A percentile compares a stretch with the other conserved stretches of the same genome.
These are phyloP conservation scores for Cetonia aurata DNA, from an alignment of 2,888 invertebrate genomes.

Conservation along the genomic window DNA sequence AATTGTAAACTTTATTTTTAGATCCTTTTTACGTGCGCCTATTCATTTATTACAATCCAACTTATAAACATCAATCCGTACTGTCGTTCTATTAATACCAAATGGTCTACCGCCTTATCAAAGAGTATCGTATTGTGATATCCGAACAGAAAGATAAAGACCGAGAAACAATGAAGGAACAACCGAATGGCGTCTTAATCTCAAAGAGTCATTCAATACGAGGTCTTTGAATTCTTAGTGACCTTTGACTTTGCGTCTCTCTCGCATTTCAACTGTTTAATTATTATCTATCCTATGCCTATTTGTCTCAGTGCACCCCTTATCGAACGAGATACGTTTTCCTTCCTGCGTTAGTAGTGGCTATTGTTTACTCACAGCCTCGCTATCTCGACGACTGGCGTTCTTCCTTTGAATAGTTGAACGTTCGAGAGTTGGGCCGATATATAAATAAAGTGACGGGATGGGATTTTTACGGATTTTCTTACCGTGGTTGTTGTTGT, in stretches of 20 bases:
- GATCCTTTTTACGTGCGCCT: too few relatives aligned
- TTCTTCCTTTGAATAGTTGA: constrained; percentile 11
- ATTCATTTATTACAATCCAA: too few relatives aligned
- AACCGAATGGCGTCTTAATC: not conserved
- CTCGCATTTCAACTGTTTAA: not conserved
- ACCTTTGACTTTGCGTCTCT: constrained; percentile 17
- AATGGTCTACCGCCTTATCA: too few relatives aligned
- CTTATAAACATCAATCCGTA: too few relatives aligned
- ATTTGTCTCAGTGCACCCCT: too few relatives aligned
- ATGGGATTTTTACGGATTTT: constrained; percentile 13
- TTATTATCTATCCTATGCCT: not conserved
- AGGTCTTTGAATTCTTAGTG: constrained; percentile 27
- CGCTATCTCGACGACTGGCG: too few relatives aligned
- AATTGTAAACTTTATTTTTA: too few relatives aligned
- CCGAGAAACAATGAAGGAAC: constrained; percentile 1
- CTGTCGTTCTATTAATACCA: too few relatives aligned
- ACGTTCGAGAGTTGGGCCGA: not conserved
- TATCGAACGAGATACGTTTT: too few relatives aligned
- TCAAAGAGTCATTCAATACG: not conserved
- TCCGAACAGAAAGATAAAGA: constrained; percentile 16
- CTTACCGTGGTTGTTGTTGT: not conserved
- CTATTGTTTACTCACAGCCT: too few relatives aligned
- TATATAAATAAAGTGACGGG: constrained; percentile 8
- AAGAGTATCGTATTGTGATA: not conserved
- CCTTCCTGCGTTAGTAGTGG: too few relatives aligned